Evolutionary conservation across 2,888 invertebrate species (phyloP).

Genomic region (Tortrix viridana): DNA sequence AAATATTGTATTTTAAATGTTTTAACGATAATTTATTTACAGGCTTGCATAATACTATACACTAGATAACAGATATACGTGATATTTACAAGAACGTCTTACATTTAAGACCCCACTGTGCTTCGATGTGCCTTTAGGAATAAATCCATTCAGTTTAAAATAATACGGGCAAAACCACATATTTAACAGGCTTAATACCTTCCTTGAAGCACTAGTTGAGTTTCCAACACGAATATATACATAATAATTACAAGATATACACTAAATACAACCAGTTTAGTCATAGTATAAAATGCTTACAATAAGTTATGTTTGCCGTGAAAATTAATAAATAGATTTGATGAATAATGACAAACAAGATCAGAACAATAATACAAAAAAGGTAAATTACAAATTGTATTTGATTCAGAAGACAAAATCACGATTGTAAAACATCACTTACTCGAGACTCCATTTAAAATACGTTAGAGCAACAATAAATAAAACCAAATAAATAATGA

Average conservation of each 20-base stretch:
- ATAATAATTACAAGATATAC: constrained; percentile 21
- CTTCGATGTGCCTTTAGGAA: constrained; percentile 46
- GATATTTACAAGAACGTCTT: constrained; percentile 29
- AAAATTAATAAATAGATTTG: constrained; percentile 6
- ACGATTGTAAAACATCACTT: background rate
- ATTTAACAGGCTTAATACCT: background rate
- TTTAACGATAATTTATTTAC: constrained; percentile 77
- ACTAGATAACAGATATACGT: constrained; percentile 44
- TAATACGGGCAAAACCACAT: background rate
- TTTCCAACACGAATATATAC: constrained; percentile 8
- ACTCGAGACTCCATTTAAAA: background rate
- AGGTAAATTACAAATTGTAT: background rate
- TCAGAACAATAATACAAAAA: background rate
- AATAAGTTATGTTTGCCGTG: background rate
- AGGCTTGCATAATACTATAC: constrained; percentile 63
- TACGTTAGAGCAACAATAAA: background rate
- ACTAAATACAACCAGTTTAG: constrained; percentile 17
- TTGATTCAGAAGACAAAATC: background rate
- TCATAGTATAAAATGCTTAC: constrained; percentile 24
- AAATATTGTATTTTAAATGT: constrained; percentile 75
- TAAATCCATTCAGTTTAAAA: background rate
- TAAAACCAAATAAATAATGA: too few relatives aligned
- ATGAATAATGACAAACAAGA: background rate
- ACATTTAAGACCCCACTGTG: constrained; percentile 51
- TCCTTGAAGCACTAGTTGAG: constrained; percentile 8